Percentiles rank a stretch among this genome's conserved stretches.
Conservation (phyloP, 2,113 vertebrate genomes). For the Cavia aperea region DNA sequence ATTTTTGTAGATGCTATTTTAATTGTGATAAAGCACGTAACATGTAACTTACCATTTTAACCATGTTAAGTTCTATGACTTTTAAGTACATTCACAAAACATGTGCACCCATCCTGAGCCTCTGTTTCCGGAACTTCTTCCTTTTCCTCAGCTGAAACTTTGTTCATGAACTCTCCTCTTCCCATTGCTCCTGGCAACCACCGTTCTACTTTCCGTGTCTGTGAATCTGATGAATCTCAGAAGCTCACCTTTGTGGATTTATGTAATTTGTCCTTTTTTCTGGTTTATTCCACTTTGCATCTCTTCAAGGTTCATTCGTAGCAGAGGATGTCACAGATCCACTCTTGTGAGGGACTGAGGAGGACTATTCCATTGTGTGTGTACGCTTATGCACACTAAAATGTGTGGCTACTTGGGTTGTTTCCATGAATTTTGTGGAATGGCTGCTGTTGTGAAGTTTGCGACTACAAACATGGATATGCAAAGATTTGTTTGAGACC, state of each 20-base stretch:
- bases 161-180: background rate
- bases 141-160: background rate
- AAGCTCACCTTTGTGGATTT: background rate
- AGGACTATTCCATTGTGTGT: background rate
- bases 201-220: background rate
- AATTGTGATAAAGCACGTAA: background rate
- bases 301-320: background rate
- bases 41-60: background rate
- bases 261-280: background rate
- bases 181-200: too few relatives aligned
- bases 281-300: background rate
- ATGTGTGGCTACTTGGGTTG: background rate
- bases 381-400: background rate
- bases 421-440: background rate
- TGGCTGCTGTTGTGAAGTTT: background rate
- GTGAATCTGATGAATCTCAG: background rate
- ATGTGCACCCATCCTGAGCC: too few relatives aligned
- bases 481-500: background rate
- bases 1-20: background rate
- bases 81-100: background rate
- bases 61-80: background rate
- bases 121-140: background rate
- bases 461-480: background rate
- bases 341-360: background rate
- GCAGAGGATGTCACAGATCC: background rate